Evolutionary conservation across 2,113 vertebrate species (phyloP).

Genomic region (Mus musculus): GRCm39 chr1:175801001-175801500

Average conservation of each 20-base stretch:
- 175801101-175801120: not conserved
- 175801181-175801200: not conserved
- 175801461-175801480: not conserved
- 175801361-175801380: not conserved
- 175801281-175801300: not conserved
- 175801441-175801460: not conserved
- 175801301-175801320: not conserved
- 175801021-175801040: not conserved
- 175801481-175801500: not conserved
- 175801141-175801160: not conserved
- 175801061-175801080: not conserved
- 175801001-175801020: not conserved
- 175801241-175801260: not conserved
- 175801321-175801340: not conserved
- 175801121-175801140: not conserved
- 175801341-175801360: not conserved
- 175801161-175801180: not conserved
- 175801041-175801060: not conserved
- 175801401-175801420: not conserved
- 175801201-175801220: not conserved
- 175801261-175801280: not conserved
- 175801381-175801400: not conserved
- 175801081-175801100: not conserved
- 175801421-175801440: not conserved
- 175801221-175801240: not conserved